Base-by-base conservation (phyloP, 2,797 vertebrate genomes). In the Characodon lateralis region DNA sequence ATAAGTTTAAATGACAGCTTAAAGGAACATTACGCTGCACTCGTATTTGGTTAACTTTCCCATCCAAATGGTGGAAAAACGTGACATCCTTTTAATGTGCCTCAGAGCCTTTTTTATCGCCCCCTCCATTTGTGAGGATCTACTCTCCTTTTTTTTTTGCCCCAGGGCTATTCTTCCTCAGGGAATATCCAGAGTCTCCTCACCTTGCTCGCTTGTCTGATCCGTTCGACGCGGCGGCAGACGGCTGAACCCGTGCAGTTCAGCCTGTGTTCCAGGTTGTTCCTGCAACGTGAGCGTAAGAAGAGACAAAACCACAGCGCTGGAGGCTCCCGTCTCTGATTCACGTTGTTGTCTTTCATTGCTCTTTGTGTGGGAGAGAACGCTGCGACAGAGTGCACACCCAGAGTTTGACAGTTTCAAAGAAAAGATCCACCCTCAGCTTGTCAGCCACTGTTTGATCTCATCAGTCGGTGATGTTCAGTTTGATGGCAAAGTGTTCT, bases 1-100 rank as follows among this genome's bases (percentile, higher is more conserved):
- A 92, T 92, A 93, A 89, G 91, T 93, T 94, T 89, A 91, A 91
- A 92, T 94, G 94, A 95, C 94, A 93, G 93, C 94, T 95, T 95
- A 95, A 94, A 93, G 95, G 94, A 95, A 95, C 94, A 95, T 95
- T 96, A 95, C 93, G 90, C 91, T 84, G 89, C 89, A 66, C 92
- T 95, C 91, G 81, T 92, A 94, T 94, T 93, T 92, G 92, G 91
- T 93, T 94, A 95, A 91, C 92, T 91, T 92, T 89, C 90, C 89
- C 83, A 79, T 88, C 87, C 91, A 92, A 94, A 94, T 90, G 91
- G 85, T 89, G 91, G 50, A 77, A 86, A 91, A 89, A 91, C 83
- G 87, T 91, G 89, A 91, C 86, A 87, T 85, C 90, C 88, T 88
- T 87, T 89, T 86, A 89, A 91, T 90, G 89, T 20, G 82, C 74